Percentiles rank a stretch among this genome's conserved stretches.
Evolutionary conservation across 2,888 invertebrate species (phyloP).

Genomic region (Harpalus rufipes): DNA sequence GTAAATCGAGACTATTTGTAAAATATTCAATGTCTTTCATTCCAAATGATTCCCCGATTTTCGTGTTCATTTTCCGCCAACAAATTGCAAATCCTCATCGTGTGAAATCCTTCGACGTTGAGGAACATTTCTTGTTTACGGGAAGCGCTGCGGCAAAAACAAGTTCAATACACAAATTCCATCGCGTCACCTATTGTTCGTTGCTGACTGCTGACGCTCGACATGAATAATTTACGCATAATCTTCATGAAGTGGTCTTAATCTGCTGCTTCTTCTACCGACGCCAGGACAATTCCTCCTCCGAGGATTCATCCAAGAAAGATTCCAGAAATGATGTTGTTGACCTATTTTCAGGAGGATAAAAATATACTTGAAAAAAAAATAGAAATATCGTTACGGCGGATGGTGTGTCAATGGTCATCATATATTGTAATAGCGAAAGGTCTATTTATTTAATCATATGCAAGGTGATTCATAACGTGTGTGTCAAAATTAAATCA

Average conservation of each 20-base stretch:
- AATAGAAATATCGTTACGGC: too few relatives aligned
- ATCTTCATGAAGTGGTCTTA: constrained; percentile 66
- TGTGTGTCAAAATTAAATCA: too few relatives aligned
- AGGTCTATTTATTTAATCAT: too few relatives aligned
- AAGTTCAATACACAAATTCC: constrained; percentile 58
- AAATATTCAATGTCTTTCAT: background rate
- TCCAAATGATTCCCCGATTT: background rate
- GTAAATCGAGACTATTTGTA: background rate
- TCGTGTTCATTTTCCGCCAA: background rate
- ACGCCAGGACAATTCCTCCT: background rate
- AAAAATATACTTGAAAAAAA: too few relatives aligned
- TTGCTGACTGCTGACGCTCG: constrained; percentile 46
- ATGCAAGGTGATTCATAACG: too few relatives aligned
- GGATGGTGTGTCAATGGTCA: too few relatives aligned
- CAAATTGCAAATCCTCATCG: constrained; percentile 18
- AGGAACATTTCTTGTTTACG: constrained; percentile 50
- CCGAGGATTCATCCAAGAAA: too few relatives aligned
- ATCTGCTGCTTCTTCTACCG: constrained; percentile 55
- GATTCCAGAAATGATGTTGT: too few relatives aligned
- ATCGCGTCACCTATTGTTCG: constrained; percentile 49
- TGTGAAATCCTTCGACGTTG: background rate
- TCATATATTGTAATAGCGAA: too few relatives aligned
- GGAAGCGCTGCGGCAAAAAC: constrained; percentile 29
- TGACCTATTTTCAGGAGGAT: too few relatives aligned
- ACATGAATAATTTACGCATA: constrained; percentile 64